A percentile compares a stretch with the other conserved stretches of the same genome.
Evolutionary conservation across 2,113 vertebrate species (phyloP).

Genomic region (Nycticorax nycticorax): DNA sequence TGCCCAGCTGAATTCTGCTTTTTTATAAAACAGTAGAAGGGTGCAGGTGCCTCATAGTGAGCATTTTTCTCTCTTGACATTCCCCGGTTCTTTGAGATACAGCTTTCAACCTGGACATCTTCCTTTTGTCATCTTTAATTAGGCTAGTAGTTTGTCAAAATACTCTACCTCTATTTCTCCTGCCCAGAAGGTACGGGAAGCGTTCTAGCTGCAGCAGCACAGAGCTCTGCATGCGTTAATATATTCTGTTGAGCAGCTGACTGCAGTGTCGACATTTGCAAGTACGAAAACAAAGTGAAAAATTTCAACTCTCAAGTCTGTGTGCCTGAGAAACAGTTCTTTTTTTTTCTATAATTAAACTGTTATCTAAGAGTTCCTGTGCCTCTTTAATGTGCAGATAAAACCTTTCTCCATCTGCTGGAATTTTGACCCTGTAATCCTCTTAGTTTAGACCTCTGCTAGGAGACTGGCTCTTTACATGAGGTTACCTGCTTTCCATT

Average conservation of each 20-base stretch:
- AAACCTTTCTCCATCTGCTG: conserved; percentile 30
- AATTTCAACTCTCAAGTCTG: not conserved
- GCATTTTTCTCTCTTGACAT: not conserved
- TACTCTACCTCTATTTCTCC: not conserved
- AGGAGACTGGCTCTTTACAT: not conserved
- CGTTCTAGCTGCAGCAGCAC: not conserved
- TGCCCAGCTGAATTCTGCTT: not conserved
- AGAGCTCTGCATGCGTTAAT: not conserved
- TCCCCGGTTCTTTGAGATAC: not conserved
- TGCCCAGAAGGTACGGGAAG: not conserved
- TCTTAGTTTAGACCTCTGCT: conserved; percentile 42
- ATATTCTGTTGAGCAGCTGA: not conserved
- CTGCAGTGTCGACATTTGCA: not conserved
- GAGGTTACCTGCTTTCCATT: not conserved
- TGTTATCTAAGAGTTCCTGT: not conserved
- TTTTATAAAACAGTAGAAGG: not conserved
- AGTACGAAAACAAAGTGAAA: not conserved
- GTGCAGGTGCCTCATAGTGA: not conserved
- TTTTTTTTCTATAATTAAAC: not conserved
- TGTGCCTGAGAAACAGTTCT: conserved; percentile 7
- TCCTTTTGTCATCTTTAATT: not conserved
- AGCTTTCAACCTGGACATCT: not conserved
- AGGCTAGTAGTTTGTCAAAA: not conserved
- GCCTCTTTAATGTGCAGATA: conserved; percentile 12
- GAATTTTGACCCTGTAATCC: conserved; percentile 60